Conservation (phyloP, 2,113 vertebrate genomes). For the Girardinichthys multiradiatus region DNA sequence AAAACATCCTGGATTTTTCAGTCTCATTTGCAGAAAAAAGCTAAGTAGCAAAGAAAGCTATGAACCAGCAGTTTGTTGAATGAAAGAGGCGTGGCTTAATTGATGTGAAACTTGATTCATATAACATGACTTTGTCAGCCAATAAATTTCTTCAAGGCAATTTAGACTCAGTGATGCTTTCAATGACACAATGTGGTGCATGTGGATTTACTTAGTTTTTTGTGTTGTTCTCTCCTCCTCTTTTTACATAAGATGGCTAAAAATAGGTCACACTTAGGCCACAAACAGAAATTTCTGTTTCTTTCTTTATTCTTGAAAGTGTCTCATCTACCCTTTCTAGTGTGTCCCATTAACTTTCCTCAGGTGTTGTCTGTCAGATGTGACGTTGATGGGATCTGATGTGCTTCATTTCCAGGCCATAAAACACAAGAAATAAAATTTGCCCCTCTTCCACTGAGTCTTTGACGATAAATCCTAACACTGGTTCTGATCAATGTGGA, state of each 20-base stretch:
- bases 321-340: slow-evolving; percentile 31
- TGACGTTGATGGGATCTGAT: slow-evolving; percentile 39
- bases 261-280: background rate
- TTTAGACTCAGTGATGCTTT: background rate
- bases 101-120: too few species aligned
- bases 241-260: background rate
- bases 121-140: background rate
- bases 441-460: background rate
- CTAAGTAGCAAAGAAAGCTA: too few species aligned
- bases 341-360: slow-evolving; percentile 36
- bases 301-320: slow-evolving; percentile 40
- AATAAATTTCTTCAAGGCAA: background rate
- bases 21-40: too few species aligned
- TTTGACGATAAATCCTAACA: background rate
- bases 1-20: too few species aligned
- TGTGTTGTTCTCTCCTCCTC: background rate
- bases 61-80: too few species aligned
- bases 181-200: background rate
- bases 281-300: slow-evolving; percentile 15
- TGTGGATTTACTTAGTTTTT: too few species aligned
- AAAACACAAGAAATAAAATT: slow-evolving; percentile 16
- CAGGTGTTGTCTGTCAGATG: slow-evolving; percentile 21
- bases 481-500: background rate
- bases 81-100: background rate
- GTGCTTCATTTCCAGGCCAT: slow-evolving; percentile 25